Evolutionary conservation across 2,113 vertebrate species (phyloP).

Genomic region (Chlorodrepanis virens): DNA sequence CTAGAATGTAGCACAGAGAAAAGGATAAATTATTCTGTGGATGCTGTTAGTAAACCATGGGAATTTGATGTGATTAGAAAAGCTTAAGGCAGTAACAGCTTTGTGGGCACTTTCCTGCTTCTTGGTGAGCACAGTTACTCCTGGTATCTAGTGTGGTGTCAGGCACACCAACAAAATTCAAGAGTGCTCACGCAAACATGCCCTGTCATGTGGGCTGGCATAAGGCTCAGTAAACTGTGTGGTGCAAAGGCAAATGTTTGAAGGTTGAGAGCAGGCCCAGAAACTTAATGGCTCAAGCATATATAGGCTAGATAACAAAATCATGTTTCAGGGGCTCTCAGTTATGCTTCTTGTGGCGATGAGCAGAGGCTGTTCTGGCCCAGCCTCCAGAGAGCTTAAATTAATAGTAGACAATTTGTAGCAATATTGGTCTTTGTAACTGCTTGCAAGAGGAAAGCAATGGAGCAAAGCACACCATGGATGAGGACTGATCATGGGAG

Average conservation of each 20-base stretch:
- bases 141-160: not conserved
- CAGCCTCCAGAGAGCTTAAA: not conserved
- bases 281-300: not conserved
- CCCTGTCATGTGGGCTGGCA: not conserved
- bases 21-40: not conserved
- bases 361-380: not conserved
- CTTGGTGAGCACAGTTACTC: not conserved
- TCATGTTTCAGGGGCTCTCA: not conserved
- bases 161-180: not conserved
- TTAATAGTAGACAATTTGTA: not conserved
- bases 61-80: not conserved
- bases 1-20: not conserved
- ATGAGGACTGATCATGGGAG: not conserved
- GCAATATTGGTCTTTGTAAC: not conserved
- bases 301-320: not conserved
- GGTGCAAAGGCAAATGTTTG: not conserved
- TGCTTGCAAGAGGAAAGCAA: not conserved
- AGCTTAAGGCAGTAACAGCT: not conserved
- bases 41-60: not conserved
- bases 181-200: not conserved
- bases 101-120: not conserved
- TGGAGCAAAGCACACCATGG: not conserved
- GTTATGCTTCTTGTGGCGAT: rapidly evolving
- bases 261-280: not conserved
- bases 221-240: not conserved